Percentiles rank a stretch among this genome's conserved stretches.
Evolutionary conservation across 2,888 invertebrate species (phyloP).

Genomic region (Pseudococcus jackbeardsleyi): DNA sequence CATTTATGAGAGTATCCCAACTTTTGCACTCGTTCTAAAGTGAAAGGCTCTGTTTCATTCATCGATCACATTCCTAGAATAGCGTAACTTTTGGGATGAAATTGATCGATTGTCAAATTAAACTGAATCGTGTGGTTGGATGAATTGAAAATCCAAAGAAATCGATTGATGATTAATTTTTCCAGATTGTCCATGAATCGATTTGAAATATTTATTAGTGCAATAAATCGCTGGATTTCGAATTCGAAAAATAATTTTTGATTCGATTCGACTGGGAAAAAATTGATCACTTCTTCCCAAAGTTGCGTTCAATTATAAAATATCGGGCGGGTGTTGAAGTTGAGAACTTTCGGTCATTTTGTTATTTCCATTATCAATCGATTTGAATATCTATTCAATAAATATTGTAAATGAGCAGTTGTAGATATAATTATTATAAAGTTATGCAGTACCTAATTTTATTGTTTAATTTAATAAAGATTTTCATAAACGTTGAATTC

Average conservation of each 20-base stretch:
- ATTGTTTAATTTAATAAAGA: constrained; percentile 41
- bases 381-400: background rate
- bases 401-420: constrained; percentile 35
- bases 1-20: background rate
- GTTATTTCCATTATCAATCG: background rate
- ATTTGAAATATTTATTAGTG: too few species aligned
- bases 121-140: too few species aligned
- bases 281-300: background rate
- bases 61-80: background rate
- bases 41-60: too few species aligned
- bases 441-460: background rate
- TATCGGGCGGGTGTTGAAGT: constrained; percentile 5
- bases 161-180: background rate
- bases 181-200: too few species aligned
- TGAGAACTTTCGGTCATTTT: constrained; percentile 9
- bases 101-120: background rate
- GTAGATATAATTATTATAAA: constrained; percentile 9
- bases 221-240: too few species aligned
- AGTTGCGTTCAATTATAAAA: background rate
- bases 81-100: background rate
- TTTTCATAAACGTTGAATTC: constrained; percentile 5
- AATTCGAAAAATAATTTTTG: background rate
- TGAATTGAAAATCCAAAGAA: background rate
- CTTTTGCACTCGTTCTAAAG: background rate
- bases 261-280: background rate